Conservation (phyloP, 2,888 invertebrate genomes). For the Callyntrura sp. region DNA sequence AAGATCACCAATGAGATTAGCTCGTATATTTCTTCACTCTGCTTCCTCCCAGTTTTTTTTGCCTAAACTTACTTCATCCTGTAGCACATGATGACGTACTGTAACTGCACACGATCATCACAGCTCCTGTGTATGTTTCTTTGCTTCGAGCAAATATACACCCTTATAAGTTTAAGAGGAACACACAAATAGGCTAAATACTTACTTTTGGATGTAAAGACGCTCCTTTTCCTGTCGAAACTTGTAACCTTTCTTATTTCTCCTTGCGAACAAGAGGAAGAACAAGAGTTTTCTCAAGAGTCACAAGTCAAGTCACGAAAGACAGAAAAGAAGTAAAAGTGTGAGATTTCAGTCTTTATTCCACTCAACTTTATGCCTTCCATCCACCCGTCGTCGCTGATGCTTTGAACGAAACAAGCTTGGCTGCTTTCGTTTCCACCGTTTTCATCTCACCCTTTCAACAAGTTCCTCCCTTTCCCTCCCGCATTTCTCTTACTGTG, state of each 20-base stretch:
- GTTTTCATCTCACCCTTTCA: constrained; percentile 52
- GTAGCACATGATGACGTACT: background rate
- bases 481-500: background rate
- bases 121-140: background rate
- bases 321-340: constrained; percentile 1
- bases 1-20: constrained; percentile 73
- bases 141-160: background rate
- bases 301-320: constrained; percentile 55
- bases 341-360: constrained; percentile 26
- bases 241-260: constrained; percentile 38
- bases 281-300: constrained; percentile 62
- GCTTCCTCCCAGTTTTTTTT: constrained; percentile 7
- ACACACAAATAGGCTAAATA: background rate
- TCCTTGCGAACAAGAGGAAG: constrained; percentile 16
- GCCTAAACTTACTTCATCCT: background rate
- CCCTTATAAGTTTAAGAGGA: background rate
- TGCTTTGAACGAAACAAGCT: background rate
- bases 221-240: constrained; percentile 37
- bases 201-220: background rate
- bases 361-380: constrained; percentile 21
- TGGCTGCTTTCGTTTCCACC: background rate
- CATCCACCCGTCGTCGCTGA: no score
- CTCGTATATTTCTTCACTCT: constrained; percentile 22
- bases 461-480: constrained; percentile 36
- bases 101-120: background rate